A percentile compares a stretch with the other conserved stretches of the same genome.
Conservation (phyloP, 1,140 invertebrate genomes). For the Conopomorpha cramerella region DNA sequence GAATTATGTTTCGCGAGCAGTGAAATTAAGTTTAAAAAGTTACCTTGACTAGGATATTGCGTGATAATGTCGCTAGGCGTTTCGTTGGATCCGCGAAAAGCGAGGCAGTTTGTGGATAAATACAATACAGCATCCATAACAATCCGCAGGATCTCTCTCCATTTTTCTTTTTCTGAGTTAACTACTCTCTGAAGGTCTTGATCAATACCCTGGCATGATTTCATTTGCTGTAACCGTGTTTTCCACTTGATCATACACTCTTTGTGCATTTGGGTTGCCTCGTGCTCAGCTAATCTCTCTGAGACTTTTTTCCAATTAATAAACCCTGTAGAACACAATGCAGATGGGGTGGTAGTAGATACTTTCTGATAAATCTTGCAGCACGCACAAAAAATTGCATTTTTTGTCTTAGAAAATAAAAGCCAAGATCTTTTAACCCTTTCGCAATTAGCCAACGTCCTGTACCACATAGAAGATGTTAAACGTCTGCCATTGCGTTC, state of each 20-base stretch:
- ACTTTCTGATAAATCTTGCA: too few relatives aligned
- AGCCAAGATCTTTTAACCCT: too few relatives aligned
- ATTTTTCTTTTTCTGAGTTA: slow-evolving; percentile 11
- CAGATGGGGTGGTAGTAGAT: too few relatives aligned
- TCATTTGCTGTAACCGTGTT: slow-evolving; percentile 12
- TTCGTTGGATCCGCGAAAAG: not conserved
- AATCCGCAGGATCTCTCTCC: not conserved
- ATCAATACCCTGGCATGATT: slow-evolving; percentile 12
- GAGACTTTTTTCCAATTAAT: slow-evolving; percentile 12
- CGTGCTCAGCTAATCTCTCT: slow-evolving; percentile 12
- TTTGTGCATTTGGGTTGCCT: slow-evolving; percentile 13
- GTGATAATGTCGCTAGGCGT: not conserved
- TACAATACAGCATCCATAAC: too few relatives aligned
- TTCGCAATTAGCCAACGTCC: slow-evolving; percentile 8
- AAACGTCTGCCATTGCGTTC: slow-evolving; percentile 11
- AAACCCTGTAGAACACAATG: too few relatives aligned
- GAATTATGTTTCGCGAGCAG: slow-evolving; percentile 9
- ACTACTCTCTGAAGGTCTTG: slow-evolving; percentile 10
- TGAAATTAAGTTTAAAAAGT: not conserved
- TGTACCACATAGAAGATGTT: slow-evolving; percentile 12
- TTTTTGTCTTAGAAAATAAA: too few relatives aligned
- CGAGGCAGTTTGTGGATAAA: not conserved
- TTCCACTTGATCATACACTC: slow-evolving; percentile 13
- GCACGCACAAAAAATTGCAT: too few relatives aligned
- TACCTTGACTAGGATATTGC: too few relatives aligned